phyloP scores from a whole-genome alignment of 2,113 vertebrate genomes.

The Archocentrus centrarchus region DNA sequence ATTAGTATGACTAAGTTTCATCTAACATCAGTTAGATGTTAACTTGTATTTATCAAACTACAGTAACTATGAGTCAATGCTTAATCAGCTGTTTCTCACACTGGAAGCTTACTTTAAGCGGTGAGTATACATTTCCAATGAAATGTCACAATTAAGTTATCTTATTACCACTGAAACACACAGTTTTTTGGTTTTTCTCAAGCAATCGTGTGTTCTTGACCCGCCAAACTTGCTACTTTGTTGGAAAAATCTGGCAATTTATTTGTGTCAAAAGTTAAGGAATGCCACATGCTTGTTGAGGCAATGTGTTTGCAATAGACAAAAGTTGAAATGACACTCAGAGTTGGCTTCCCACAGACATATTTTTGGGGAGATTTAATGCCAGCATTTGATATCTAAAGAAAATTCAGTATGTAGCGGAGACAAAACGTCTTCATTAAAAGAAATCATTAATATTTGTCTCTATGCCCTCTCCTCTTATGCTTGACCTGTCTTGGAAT shows the following conservation, averaged over 20 bases:
- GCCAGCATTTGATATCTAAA: slow-evolving; percentile 7
- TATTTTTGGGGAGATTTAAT: not conserved
- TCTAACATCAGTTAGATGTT: not conserved
- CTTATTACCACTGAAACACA: not conserved
- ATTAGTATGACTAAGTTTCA: not conserved
- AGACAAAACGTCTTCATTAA: slow-evolving; percentile 3
- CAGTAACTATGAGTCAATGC: slow-evolving; percentile 13
- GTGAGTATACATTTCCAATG: not conserved
- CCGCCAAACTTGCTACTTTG: not conserved
- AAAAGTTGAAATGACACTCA: slow-evolving; percentile 20
- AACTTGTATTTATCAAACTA: not conserved
- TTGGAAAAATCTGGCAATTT: not conserved
- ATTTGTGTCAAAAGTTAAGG: slow-evolving; percentile 21
- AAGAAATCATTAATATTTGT: not conserved
- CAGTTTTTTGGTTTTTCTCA: not conserved
- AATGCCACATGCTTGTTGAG: slow-evolving; percentile 31
- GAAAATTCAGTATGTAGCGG: not conserved
- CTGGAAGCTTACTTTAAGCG: not conserved
- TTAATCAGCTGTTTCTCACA: not conserved
- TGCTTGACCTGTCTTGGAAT: not conserved
- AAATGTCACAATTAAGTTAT: slow-evolving; percentile 11
- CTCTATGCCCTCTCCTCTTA: not conserved
- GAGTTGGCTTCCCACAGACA: slow-evolving; percentile 9
- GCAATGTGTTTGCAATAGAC: slow-evolving; percentile 22
- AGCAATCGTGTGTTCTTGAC: not conserved